Conservation (phyloP, 2,113 vertebrate species). For the Chiloscyllium plagiosum region DNA sequence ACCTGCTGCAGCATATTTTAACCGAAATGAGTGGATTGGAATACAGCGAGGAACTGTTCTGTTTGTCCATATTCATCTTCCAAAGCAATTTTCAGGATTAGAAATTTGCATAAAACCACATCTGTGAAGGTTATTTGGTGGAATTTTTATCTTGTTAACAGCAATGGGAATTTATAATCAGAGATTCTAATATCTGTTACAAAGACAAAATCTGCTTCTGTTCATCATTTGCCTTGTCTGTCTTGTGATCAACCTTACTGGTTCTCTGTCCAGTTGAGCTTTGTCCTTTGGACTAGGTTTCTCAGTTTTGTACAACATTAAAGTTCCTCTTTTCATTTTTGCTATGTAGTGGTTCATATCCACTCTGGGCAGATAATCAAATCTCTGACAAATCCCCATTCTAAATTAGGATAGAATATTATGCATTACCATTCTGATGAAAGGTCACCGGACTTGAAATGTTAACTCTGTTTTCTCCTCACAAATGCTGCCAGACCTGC, state of each 20-base stretch:
- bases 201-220: background rate
- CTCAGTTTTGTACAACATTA: background rate
- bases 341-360: background rate
- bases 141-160: constrained; percentile 19
- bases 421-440: too few species aligned
- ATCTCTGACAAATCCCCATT: too few species aligned
- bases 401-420: too few species aligned
- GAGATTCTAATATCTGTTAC: background rate
- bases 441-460: too few species aligned
- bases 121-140: constrained; percentile 24
- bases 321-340: background rate
- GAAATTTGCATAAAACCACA: constrained; percentile 31
- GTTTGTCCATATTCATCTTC: constrained; percentile 30
- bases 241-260: background rate
- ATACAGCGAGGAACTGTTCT: constrained; percentile 22
- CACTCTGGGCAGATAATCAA: background rate
- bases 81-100: constrained; percentile 32
- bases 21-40: constrained; percentile 12
- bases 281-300: background rate
- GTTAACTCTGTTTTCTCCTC: too few species aligned
- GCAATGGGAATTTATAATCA: constrained; percentile 8
- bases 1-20: constrained; percentile 31
- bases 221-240: constrained; percentile 1
- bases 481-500: too few species aligned
- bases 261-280: background rate